Conservation (phyloP, 2,888 invertebrate species). For the Heliconius aoede region DNA sequence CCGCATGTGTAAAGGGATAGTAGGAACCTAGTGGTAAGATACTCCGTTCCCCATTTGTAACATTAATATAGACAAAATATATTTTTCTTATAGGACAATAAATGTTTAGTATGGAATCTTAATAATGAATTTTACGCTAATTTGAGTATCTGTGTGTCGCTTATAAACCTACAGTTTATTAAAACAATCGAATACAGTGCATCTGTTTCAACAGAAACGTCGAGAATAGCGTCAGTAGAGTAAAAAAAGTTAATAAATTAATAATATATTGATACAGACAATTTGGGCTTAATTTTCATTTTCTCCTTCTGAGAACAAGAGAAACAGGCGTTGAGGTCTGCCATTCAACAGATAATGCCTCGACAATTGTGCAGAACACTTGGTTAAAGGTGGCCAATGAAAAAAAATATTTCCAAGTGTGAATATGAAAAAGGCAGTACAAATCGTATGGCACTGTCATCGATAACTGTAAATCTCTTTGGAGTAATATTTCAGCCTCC, state of each 20-base stretch:
- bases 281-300: neutral
- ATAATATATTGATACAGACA: neutral
- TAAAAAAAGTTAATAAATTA: neutral
- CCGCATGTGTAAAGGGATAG: no score
- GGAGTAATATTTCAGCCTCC: constrained; percentile 14
- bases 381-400: neutral
- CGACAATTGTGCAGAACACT: neutral
- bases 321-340: neutral
- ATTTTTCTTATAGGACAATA: no score
- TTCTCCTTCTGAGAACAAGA: neutral
- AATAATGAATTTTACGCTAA: neutral
- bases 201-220: neutral
- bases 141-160: neutral
- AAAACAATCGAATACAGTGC: neutral
- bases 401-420: neutral
- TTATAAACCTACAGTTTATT: neutral
- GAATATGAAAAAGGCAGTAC: neutral
- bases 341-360: neutral
- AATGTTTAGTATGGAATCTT: no score
- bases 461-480: constrained; percentile 28
- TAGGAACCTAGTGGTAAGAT: no score
- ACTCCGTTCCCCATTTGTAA: no score
- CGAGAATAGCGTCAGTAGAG: neutral
- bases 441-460: neutral
- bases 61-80: no score